Base-by-base conservation (phyloP, 2,797 vertebrate genomes). In the Enteromius afrohamiltoni region DNA sequence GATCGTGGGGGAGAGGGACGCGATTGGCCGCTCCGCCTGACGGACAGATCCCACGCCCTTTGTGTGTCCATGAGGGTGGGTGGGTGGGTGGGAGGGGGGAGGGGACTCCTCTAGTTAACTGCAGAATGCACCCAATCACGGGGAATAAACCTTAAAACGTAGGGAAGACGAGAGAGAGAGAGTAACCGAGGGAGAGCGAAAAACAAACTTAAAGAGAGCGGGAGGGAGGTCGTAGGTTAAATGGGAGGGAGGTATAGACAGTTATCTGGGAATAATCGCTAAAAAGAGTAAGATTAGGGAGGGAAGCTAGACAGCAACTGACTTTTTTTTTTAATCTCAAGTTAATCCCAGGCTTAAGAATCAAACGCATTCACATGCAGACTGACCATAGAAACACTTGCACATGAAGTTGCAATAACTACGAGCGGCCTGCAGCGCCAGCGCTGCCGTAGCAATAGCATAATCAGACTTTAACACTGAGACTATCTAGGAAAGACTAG, bases 1-100 rank as follows among this genome's bases (percentile, higher is more conserved):
- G 95, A 94, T 95, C 86, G 95, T 96, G 95, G 95, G 95, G 96
- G 95, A 95, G 92, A 93, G 93, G 93, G 94, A 94, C 85, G 91
- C 91, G 91, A 92, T 92, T 92, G 94, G 94, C 93, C 92, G 90
- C 93, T 93, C 93, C 93, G 93, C 93, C 94, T 93, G 93, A 95
- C 91, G 93, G 94, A 95, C 93, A 91, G 94, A 93, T 94, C 93
- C 94, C 94, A 95, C 92, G 91, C 94, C 94, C 95, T 94, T 91
- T 94, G 93, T 95, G 94, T 95, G 93, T 94, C 93, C 93, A 95
- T 94, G 93, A 92, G 94, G 94, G 94, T 90, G 91, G 93, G 93
- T 88, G 93, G 93, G 91, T 80, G 93, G 94, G 92, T 88, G 93
- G 93, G 92, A 91, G 92, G 94, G 93, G 91, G 89, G 90, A 91